Conservation (phyloP, 2,113 vertebrate species). For the Toxotes jaculatrix region DNA sequence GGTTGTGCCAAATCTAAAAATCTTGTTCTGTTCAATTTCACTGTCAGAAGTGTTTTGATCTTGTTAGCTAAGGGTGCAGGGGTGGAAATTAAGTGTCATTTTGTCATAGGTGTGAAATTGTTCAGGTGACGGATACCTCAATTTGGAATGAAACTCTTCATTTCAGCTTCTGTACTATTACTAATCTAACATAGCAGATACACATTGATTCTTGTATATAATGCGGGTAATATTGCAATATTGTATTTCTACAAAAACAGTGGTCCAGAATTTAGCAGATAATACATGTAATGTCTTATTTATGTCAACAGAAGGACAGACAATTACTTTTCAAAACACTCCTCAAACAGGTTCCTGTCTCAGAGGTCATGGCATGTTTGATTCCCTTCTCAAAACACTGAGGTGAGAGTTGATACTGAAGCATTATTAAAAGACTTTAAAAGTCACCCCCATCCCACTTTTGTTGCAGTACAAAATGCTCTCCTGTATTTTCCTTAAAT, state of each 20-base stretch:
- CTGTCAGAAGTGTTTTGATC: slow-evolving; percentile 1
- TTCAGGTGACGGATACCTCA: slow-evolving; percentile 1
- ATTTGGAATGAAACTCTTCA: slow-evolving; percentile 51
- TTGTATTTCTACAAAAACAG: slow-evolving; percentile 39
- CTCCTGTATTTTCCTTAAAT: slow-evolving; percentile 33
- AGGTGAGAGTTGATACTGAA: slow-evolving; percentile 44
- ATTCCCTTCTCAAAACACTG: slow-evolving; percentile 50
- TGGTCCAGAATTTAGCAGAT: slow-evolving; percentile 16
- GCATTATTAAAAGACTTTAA: slow-evolving; percentile 56
- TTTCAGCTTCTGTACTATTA: slow-evolving; percentile 10
- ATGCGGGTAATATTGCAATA: slow-evolving; percentile 34
- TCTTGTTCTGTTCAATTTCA: neutral
- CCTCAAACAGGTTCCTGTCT: slow-evolving; percentile 11
- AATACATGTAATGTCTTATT: slow-evolving; percentile 14
- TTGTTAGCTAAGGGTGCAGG: neutral
- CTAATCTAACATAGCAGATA: slow-evolving; percentile 44
- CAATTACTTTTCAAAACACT: slow-evolving; percentile 17
- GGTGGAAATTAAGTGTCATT: neutral
- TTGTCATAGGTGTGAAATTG: neutral
- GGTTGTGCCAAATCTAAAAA: slow-evolving; percentile 23
- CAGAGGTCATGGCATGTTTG: slow-evolving; percentile 10
- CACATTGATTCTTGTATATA: slow-evolving; percentile 38
- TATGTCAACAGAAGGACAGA: slow-evolving; percentile 4
- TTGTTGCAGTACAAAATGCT: slow-evolving; percentile 58
- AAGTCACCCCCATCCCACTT: slow-evolving; percentile 7